Evolutionary conservation across 2,888 invertebrate species (phyloP).

Genomic region (Clusia tigrina): DNA sequence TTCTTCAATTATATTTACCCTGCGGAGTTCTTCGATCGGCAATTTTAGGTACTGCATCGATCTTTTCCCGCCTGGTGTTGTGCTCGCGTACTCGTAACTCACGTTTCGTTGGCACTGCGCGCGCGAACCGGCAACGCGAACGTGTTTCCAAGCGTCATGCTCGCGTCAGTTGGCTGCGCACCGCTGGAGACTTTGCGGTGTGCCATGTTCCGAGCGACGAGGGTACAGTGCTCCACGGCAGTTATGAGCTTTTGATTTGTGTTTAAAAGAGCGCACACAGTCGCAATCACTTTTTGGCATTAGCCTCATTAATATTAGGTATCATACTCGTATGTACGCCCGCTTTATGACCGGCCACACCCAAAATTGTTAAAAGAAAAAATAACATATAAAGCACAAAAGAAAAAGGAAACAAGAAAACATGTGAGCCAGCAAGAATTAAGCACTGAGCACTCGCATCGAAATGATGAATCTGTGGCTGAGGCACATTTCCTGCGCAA

Average conservation of each 20-base stretch:
- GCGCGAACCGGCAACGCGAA: too few species aligned
- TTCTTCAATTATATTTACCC: too few species aligned
- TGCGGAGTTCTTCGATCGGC: too few species aligned
- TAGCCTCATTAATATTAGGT: slow-evolving; percentile 3
- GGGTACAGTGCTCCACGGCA: neutral
- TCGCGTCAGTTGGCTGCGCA: neutral
- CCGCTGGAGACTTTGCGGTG: slow-evolving; percentile 7
- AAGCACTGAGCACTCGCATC: slow-evolving; percentile 9
- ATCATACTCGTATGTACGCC: too few species aligned
- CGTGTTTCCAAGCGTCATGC: slow-evolving; percentile 6
- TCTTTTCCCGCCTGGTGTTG: too few species aligned
- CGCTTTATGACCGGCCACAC: slow-evolving; percentile 3
- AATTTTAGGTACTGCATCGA: too few species aligned
- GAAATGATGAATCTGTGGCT: slow-evolving; percentile 39
- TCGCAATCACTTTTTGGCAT: neutral
- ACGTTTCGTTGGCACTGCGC: too few species aligned
- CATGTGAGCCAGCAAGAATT: neutral
- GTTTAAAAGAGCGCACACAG: neutral
- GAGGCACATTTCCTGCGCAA: slow-evolving; percentile 22
- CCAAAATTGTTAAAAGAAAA: slow-evolving; percentile 1
- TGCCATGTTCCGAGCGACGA: neutral
- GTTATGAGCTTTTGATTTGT: neutral
- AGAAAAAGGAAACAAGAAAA: neutral
- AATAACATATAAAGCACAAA: neutral
- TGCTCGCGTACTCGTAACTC: too few species aligned